Conservation (phyloP, 2,888 invertebrate species). For the Electrophaes corylata region DNA sequence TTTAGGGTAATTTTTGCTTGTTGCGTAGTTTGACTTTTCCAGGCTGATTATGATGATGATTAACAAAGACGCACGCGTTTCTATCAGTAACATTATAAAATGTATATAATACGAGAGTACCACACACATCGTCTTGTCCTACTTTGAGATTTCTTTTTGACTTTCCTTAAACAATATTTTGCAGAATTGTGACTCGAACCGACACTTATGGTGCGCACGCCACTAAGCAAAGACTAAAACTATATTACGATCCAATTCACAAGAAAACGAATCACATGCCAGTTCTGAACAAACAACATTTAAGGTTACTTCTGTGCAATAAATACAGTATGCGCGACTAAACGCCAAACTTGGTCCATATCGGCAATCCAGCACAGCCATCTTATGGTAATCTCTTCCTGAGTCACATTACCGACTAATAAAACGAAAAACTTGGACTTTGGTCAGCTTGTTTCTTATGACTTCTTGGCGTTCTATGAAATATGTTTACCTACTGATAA, state of each 20-base stretch:
- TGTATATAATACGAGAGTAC: too few relatives aligned
- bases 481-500: neutral
- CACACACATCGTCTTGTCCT: too few relatives aligned
- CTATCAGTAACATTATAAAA: too few relatives aligned
- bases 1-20: too few relatives aligned
- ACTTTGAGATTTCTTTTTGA: too few relatives aligned
- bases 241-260: neutral
- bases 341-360: slow-evolving; percentile 41
- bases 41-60: too few relatives aligned
- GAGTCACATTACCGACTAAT: slow-evolving; percentile 58
- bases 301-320: slow-evolving; percentile 14
- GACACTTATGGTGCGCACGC: too few relatives aligned
- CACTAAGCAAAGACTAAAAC: too few relatives aligned
- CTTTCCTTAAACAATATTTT: too few relatives aligned
- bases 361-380: slow-evolving; percentile 41
- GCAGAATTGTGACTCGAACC: too few relatives aligned
- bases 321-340: slow-evolving; percentile 29
- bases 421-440: slow-evolving; percentile 57
- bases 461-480: slow-evolving; percentile 39
- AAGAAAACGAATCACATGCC: neutral
- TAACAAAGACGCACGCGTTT: too few relatives aligned
- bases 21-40: too few relatives aligned
- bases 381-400: slow-evolving; percentile 45
- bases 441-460: slow-evolving; percentile 51
- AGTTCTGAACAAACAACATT: slow-evolving; percentile 21